These are phyloP conservation scores for Miichthys miiuy DNA, from an alignment of 2,797 vertebrate species.

Conservation along the genomic window DNA sequence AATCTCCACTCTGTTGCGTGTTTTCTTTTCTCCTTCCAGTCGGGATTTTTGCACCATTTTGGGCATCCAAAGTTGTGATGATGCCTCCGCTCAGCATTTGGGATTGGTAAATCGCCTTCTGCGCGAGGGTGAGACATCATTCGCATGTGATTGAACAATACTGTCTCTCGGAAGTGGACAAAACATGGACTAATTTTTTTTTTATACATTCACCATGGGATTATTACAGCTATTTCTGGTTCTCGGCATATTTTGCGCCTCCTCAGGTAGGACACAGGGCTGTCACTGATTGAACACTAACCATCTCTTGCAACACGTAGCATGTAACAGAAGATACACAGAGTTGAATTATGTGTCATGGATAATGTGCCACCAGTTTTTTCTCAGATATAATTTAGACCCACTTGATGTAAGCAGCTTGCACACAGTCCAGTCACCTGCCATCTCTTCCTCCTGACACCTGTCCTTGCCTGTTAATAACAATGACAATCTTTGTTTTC, in stretches of 20 bases:
- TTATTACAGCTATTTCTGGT: conserved; percentile 84
- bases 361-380: conserved; percentile 7
- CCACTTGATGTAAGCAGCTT: conserved; percentile 5
- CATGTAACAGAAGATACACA: neutral
- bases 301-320: conserved; percentile 34
- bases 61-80: conserved; percentile 80
- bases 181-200: conserved; percentile 86
- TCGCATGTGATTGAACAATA: conserved; percentile 71
- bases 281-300: conserved; percentile 41
- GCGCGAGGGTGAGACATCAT: conserved; percentile 58
- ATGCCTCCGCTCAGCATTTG: conserved; percentile 75
- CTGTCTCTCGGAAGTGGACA: conserved; percentile 76
- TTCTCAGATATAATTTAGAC: conserved; percentile 6
- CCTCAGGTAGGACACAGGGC: conserved; percentile 81
- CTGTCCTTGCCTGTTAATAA: conserved; percentile 38
- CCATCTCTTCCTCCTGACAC: conserved; percentile 13
- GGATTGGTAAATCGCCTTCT: conserved; percentile 77
- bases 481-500: conserved; percentile 42
- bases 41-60: conserved; percentile 44
- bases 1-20: conserved; percentile 37
- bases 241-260: conserved; percentile 79
- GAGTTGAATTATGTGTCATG: neutral
- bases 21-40: neutral
- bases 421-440: conserved; percentile 14
- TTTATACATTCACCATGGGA: conserved; percentile 81